Base-by-base conservation (phyloP, 1,140 invertebrate species). In the Pseudobourletiella spinata region DNA sequence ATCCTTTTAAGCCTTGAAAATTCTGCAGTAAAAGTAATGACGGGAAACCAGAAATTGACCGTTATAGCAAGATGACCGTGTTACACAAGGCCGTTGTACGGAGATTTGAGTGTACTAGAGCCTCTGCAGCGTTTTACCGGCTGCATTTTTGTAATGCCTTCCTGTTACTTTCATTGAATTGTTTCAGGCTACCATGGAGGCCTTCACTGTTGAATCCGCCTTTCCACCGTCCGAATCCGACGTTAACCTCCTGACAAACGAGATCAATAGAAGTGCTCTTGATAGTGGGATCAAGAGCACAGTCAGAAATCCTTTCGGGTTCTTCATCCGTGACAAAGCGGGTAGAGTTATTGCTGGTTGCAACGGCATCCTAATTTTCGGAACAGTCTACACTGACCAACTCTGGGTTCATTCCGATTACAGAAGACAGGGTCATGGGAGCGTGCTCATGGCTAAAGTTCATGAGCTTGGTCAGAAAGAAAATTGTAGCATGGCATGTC, bases 321-420 rank as follows among this genome's bases (percentile, higher is more conserved):
- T 56, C n/a, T 56, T 35, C 18, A 56, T 4, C 26, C 3, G 32
- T 6, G 22, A 32, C 14, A 20, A 32, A 6, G 18, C 20, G 4
- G 24, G 30, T 52, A 29, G 44, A 32, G 58, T 61, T 26, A 26
- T 65, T 20, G 63, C 29, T 1, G 63, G 63, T 1, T 60, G 58
- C 29, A 65, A 65, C 26, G 63, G 63, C 18, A 57, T 39, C 32
- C 42, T 65, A 0, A 54, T 65, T 2, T 65, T 56, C 26, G 63
- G 63, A 16, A 52, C 52, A 44, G 57, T 65, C 26, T 65, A 61
- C 44, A 61, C 58, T 8, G 63, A 65, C 18, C 63, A 65, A 22
- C 35, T 65, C 24, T 65, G 63, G 63, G 58, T 65, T 24, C 26
- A 61, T 30, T 16, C 4, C 3, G 18, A 50, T 18, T 43, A 29